These are phyloP conservation scores for Perithous albicinctus DNA, from an alignment of 2,888 invertebrate genomes.

Conservation along the genomic window DNA sequence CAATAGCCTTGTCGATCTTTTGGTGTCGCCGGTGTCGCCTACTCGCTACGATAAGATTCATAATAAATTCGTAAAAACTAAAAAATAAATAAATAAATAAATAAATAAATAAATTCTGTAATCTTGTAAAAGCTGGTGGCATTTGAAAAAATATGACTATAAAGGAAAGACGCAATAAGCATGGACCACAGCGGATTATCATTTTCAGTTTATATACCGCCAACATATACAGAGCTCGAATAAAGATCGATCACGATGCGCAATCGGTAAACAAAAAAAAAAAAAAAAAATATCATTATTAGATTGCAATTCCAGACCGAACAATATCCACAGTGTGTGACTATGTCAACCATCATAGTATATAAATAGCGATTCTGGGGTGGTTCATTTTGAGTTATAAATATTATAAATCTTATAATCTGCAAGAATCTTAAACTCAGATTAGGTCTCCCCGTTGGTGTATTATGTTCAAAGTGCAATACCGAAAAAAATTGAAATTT, in stretches of 20 bases:
- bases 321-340: conserved; percentile 47
- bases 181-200: conserved; percentile 10
- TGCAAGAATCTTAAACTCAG: too few relatives aligned
- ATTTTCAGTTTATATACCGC: conserved; percentile 17
- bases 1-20: conserved; percentile 3
- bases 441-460: too few relatives aligned
- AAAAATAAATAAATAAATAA: too few relatives aligned
- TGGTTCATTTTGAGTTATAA: too few relatives aligned
- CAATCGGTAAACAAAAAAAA: conserved; percentile 22
- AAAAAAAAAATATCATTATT: background rate
- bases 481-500: too few relatives aligned
- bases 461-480: too few relatives aligned
- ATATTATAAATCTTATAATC: too few relatives aligned
- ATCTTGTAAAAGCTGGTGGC: background rate
- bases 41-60: background rate
- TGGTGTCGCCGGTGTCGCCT: conserved; percentile 25
- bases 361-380: conserved; percentile 1
- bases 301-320: conserved; percentile 38
- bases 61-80: background rate
- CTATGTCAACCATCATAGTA: conserved; percentile 36
- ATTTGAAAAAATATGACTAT: background rate
- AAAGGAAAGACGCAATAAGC: conserved; percentile 1
- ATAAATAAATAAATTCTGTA: background rate
- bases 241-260: conserved; percentile 9
- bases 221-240: conserved; percentile 7